Conservation (phyloP, 1,140 invertebrate genomes). For the Orchestia grillus region DNA sequence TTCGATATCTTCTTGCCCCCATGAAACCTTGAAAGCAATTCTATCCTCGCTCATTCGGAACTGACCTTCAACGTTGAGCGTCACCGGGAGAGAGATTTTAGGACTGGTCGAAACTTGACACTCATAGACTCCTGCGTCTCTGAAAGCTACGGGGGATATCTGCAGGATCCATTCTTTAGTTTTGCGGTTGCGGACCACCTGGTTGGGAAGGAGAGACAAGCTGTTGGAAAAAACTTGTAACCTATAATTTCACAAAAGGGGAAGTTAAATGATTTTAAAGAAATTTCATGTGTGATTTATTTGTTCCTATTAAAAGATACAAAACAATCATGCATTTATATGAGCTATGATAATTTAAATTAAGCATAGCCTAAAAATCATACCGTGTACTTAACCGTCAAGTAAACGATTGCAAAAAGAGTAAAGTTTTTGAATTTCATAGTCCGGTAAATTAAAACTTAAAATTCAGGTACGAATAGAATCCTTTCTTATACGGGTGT, state of each 20-base stretch:
- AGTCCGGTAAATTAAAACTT: no score
- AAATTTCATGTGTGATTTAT: no score
- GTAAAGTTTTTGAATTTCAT: no score
- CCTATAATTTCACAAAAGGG: neutral
- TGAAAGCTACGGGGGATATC: constrained; percentile 57
- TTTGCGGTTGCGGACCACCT: constrained; percentile 45
- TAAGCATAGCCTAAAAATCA: no score
- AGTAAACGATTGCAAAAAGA: no score
- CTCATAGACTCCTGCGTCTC: constrained; percentile 58
- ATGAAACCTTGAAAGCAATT: neutral
- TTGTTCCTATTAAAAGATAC: no score
- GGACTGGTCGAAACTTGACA: constrained; percentile 58
- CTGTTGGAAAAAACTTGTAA: neutral
- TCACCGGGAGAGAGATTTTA: constrained; percentile 58
- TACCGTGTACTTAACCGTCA: no score
- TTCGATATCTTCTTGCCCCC: neutral
- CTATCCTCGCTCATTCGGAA: neutral
- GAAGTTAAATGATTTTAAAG: neutral
- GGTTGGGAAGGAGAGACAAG: neutral
- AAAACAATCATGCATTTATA: no score
- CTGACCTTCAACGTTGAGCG: constrained; percentile 57
- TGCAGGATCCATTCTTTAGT: constrained; percentile 58
- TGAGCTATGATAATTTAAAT: no score
- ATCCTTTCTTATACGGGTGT: no score
- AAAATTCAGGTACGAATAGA: no score